phyloP scores from a whole-genome alignment of 1,140 invertebrate genomes.

The Drosophila carrolli region DNA sequence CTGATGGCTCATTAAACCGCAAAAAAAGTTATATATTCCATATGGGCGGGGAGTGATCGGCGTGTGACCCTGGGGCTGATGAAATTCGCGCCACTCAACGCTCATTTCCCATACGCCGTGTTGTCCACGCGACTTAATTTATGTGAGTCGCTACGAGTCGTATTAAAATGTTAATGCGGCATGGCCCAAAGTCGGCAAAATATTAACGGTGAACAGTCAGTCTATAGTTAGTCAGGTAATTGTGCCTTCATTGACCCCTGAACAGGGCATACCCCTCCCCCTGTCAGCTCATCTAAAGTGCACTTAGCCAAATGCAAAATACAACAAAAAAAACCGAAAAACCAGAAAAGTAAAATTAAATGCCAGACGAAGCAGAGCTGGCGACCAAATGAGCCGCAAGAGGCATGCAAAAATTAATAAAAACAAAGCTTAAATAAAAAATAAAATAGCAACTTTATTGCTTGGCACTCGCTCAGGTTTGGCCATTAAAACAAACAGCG shows the following conservation, averaged over 20 bases:
- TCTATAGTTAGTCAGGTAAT: constrained; percentile 54
- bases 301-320: constrained; percentile 69
- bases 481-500: constrained; percentile 69
- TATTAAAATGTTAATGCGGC: constrained; percentile 76
- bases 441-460: constrained; percentile 8
- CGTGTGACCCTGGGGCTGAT: constrained; percentile 39
- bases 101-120: constrained; percentile 69
- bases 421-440: constrained; percentile 16
- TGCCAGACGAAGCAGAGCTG: constrained; percentile 43
- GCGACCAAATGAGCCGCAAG: constrained; percentile 48
- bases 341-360: constrained; percentile 67
- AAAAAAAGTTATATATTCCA: not conserved
- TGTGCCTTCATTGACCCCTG: constrained; percentile 72
- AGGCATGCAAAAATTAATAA: constrained; percentile 43
- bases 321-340: constrained; percentile 37
- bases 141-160: constrained; percentile 54
- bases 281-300: constrained; percentile 59
- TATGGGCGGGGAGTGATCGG: not conserved
- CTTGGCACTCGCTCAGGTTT: constrained; percentile 31
- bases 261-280: constrained; percentile 22
- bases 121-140: constrained; percentile 63
- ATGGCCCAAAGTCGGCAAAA: constrained; percentile 52
- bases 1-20: not conserved
- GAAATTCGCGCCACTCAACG: constrained; percentile 53
- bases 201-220: constrained; percentile 46